phyloP scores from a whole-genome alignment of 2,797 vertebrate species.

The Muscicapa comitata region DNA sequence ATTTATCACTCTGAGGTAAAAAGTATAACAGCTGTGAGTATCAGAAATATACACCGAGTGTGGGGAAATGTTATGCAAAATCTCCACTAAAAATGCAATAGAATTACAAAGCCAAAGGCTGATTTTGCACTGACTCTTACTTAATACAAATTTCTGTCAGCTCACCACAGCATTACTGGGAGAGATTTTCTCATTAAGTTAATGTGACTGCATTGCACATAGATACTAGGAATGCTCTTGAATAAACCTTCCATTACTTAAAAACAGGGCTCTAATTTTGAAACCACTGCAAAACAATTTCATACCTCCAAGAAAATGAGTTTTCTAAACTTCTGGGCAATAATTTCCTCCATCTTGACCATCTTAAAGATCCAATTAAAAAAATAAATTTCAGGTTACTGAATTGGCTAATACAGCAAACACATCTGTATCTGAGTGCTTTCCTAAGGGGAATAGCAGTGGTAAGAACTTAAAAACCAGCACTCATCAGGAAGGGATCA shows the following conservation, averaged over 20 bases:
- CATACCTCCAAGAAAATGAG: background rate
- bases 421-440: background rate
- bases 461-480: background rate
- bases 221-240: background rate
- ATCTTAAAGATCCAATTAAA: background rate
- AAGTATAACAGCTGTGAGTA: background rate
- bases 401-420: background rate
- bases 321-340: background rate
- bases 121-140: background rate
- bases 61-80: background rate
- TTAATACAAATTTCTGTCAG: background rate
- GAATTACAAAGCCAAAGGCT: background rate
- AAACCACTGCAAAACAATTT: background rate
- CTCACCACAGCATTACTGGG: background rate
- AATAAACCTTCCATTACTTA: background rate
- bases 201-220: background rate
- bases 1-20: background rate
- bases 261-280: background rate
- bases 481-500: background rate
- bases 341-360: background rate
- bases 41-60: background rate
- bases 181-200: background rate
- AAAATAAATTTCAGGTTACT: background rate
- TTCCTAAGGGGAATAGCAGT: background rate
- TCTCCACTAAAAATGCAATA: background rate